Base-by-base conservation (phyloP, 2,113 vertebrate genomes). In the Callionymus lyra region DNA sequence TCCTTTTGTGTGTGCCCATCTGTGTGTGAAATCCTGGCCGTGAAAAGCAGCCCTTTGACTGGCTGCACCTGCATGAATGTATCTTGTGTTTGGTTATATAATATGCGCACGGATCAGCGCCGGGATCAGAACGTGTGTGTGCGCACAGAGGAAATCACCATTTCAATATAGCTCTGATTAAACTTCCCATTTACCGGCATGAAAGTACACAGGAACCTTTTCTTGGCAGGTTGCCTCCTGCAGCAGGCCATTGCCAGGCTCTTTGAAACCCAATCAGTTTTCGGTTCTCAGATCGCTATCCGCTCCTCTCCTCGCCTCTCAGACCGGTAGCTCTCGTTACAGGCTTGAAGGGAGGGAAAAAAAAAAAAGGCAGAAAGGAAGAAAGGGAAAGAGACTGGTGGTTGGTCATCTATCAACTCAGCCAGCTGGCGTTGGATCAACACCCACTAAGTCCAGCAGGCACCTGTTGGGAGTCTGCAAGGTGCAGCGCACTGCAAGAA, bases 231-330 rank as follows among this genome's bases (percentile, higher is more conserved):
- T 65, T 74, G 81, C 81, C 80, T 72, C 56, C 54, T 42, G 38
- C 62, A 41, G 60, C 53, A 55, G 62, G 47, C 63, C 65, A 48
- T 27, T 79, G 82, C 81, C 84, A 82, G 80, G 66, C 74, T 74
- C 77, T 83, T 82, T 84, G 82, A 84, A 84, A 85, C 72, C 77
- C 70, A 85, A 86, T 85, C 82, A 82, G 80, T 70, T 84, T 68
- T 63, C 40, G 50, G 70, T 75, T 63, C 74, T 81, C 68, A 82
- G 80, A 84, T 84, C 80, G 62, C 73, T 78, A 67, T 76, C 69
- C 66, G 56, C 74, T 63, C 41, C 60, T 72, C 64, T 56, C 70
- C 59, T 68, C 73, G 56, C 60, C 64, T 65, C 70, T 59, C 48
- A 31, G 61, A 67, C 65, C 65, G 16, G 58, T 49, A 34, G 57